Evolutionary conservation across 2,797 vertebrate species (phyloP), one percentile per base, ranked within the genome.

Genomic region (Paguma larvata): DNA sequence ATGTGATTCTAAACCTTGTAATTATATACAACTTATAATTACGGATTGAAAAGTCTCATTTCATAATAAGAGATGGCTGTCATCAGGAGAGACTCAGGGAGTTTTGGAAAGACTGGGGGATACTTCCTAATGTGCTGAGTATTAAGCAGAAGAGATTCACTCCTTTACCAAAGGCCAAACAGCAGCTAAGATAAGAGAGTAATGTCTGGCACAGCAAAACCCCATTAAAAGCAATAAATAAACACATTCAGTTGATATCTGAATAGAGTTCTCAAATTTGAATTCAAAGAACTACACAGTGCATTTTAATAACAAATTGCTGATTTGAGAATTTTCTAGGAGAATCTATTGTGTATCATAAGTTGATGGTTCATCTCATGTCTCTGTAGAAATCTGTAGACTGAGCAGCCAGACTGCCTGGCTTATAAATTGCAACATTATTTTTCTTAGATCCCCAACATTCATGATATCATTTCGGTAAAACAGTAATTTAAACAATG

Each of bases 401-500:
- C 56, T 82, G 88, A 70, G 67, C 63, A 89, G 48, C n/a, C 44
- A 83, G 90, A 59, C 77, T 95, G 4, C 0, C 95, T 95, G 73
- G 83, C 51, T 97, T 98, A 95, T 83, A 95, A 97, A 97, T 65
- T 73, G 34, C 68, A 93, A 75, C 86, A 94, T 96, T 97, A 41
- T 53, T 96, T 97, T 89, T 92, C 97, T 95, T 98, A 98, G 98
- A 96, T 86, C 94, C 53, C 32, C 96, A 97, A 96, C 77, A 15
- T 96, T 65, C 96, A 98, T 98, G 97, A 73, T 98, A 98, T 98
- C 95, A 97, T 98, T 98, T 98, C 97, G 97, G 97, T 97, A 98
- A 98, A 98, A 95, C 92, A 97, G 94, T 97, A 97, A 98, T 98
- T 98, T 98, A 98, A 98, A 98, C 98, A 98, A 98, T 98, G 98